A percentile compares a stretch with the other conserved stretches of the same genome.
These are phyloP conservation scores for Cryptophagus acutangulus DNA, from an alignment of 2,888 invertebrate genomes.

Conservation along the genomic window DNA sequence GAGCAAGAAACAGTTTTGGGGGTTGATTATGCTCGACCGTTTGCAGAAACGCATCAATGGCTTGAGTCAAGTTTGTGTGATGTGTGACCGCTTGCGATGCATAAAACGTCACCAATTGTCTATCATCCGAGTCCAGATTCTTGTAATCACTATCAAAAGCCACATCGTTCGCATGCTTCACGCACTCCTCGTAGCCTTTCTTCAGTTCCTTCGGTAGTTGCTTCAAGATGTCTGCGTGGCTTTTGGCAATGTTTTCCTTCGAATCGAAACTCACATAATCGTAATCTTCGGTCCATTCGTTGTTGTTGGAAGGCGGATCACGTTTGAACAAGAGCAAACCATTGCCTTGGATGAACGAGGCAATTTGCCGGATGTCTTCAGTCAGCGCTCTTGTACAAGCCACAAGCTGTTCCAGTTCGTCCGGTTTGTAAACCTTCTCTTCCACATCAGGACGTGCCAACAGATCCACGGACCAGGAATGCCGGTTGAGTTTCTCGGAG, in stretches of 20 bases:
- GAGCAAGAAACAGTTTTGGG: slow-evolving; percentile 87
- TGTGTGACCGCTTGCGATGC: slow-evolving; percentile 82
- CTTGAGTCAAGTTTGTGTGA: slow-evolving; percentile 76
- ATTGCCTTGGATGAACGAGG: slow-evolving; percentile 86
- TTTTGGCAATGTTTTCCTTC: slow-evolving; percentile 63
- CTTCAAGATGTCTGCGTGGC: slow-evolving; percentile 69
- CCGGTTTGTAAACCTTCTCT: slow-evolving; percentile 59
- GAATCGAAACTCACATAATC: slow-evolving; percentile 86
- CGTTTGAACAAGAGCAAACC: slow-evolving; percentile 73
- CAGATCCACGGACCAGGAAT: slow-evolving; percentile 72
- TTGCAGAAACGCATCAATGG: slow-evolving; percentile 87
- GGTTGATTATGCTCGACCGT: slow-evolving; percentile 91
- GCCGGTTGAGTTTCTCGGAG: slow-evolving; percentile 66
- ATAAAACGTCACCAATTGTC: slow-evolving; percentile 81
- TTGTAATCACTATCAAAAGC: slow-evolving; percentile 54
- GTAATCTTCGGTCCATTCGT: slow-evolving; percentile 77
- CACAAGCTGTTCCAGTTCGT: slow-evolving; percentile 84
- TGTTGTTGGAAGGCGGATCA: slow-evolving; percentile 45
- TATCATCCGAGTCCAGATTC: slow-evolving; percentile 68
- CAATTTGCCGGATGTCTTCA: slow-evolving; percentile 83
- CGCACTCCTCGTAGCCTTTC: slow-evolving; percentile 69
- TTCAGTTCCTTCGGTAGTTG: slow-evolving; percentile 68
- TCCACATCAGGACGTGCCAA: slow-evolving; percentile 43
- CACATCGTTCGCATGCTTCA: slow-evolving; percentile 66
- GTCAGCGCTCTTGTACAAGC: slow-evolving; percentile 81